Percentiles rank a stretch among this genome's conserved stretches.
phyloP scores from a whole-genome alignment of 2,113 vertebrate species.

The Nymphicus hollandicus region DNA sequence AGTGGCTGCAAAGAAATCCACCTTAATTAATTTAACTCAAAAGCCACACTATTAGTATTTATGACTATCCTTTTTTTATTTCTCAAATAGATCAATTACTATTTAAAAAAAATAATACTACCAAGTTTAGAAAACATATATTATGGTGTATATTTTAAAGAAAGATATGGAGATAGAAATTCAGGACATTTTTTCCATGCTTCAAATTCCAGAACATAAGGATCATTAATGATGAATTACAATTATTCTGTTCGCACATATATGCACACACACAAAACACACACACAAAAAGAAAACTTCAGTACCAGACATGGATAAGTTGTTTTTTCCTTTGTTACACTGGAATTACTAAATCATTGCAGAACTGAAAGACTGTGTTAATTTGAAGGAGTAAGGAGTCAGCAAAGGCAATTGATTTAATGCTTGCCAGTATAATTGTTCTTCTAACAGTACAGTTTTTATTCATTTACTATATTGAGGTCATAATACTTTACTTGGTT shows the following conservation, averaged over 20 bases:
- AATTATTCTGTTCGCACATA: neutral
- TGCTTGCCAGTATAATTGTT: neutral
- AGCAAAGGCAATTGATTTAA: neutral
- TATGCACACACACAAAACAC: rapidly evolving
- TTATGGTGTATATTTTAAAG: neutral
- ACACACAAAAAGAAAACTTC: neutral
- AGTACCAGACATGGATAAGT: neutral
- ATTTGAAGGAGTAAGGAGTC: neutral
- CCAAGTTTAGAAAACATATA: neutral
- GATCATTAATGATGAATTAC: neutral
- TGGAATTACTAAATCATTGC: neutral
- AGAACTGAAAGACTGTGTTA: neutral
- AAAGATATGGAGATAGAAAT: neutral
- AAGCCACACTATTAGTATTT: neutral
- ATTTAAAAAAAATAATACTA: neutral
- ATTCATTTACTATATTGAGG: neutral
- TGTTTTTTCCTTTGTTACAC: neutral
- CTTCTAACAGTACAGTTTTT: neutral
- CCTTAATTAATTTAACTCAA: neutral
- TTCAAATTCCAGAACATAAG: neutral
- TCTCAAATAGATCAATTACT: neutral
- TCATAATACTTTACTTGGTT: neutral
- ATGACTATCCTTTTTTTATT: neutral
- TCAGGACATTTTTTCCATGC: neutral
- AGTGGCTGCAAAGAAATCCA: neutral